A percentile compares a stretch with the other conserved stretches of the same genome.
phyloP scores from a whole-genome alignment of 1,140 invertebrate species.

The Ephestia elutella region DNA sequence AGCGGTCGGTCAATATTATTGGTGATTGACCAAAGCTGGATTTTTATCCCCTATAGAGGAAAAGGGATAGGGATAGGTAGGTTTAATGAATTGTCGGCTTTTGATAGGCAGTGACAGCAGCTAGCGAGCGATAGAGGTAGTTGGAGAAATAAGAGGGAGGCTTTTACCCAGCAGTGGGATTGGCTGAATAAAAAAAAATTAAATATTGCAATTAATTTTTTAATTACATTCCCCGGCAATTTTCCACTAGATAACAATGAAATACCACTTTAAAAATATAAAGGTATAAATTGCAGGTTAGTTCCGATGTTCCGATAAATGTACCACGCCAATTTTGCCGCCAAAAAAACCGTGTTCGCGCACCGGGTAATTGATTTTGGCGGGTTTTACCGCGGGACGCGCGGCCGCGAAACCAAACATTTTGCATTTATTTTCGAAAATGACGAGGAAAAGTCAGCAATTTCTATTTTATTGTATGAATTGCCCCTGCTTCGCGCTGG shows the following conservation, averaged over 20 bases:
- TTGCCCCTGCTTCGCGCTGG: no score
- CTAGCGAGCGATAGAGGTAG: no score
- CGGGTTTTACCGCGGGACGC: background rate
- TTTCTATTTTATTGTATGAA: no score
- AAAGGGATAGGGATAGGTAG: background rate
- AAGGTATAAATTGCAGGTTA: background rate
- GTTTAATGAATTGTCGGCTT: no score
- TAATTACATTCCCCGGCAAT: no score
- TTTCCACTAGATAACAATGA: background rate
- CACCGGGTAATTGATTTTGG: background rate
- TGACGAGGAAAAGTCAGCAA: no score
- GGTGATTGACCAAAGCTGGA: background rate
- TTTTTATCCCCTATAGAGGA: background rate
- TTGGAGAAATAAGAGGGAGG: no score
- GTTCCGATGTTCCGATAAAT: background rate
- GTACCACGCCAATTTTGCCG: background rate
- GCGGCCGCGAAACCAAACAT: background rate
- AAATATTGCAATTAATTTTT: no score
- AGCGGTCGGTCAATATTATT: slow-evolving; percentile 2
- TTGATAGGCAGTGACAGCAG: no score
- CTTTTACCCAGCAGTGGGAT: no score
- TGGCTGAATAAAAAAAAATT: no score
- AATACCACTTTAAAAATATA: background rate
- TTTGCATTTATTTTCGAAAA: background rate
- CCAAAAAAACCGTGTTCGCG: background rate